Conservation (phyloP, 2,113 vertebrate genomes). For the Colossoma macropomum region DNA sequence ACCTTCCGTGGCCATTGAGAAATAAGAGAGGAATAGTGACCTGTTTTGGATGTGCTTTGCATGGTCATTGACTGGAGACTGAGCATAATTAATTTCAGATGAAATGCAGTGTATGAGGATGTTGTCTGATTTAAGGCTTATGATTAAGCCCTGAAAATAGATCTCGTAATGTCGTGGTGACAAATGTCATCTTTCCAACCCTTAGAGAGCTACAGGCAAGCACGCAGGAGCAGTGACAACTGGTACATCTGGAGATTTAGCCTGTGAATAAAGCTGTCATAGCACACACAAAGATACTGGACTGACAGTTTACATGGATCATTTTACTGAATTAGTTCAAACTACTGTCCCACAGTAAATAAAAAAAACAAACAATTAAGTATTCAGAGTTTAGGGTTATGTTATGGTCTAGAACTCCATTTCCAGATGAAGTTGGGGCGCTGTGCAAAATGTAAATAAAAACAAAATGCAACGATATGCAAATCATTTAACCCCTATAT, state of each 20-base stretch:
- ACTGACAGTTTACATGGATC: no score
- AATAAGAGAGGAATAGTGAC: neutral
- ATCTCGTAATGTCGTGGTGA: conserved; percentile 20
- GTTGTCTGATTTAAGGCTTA: conserved; percentile 15
- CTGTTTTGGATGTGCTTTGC: conserved; percentile 27
- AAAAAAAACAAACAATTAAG: no score
- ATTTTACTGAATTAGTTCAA: no score
- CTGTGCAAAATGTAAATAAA: no score
- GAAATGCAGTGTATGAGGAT: neutral
- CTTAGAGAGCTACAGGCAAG: neutral
- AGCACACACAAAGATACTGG: neutral
- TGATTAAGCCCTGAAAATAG: conserved; percentile 25
- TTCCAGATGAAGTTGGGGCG: no score
- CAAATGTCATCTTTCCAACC: conserved; percentile 43
- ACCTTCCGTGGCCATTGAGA: neutral
- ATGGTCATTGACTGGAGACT: neutral
- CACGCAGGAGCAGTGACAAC: conserved; percentile 11
- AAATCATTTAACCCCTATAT: no score
- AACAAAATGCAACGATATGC: no score
- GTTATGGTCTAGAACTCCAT: no score
- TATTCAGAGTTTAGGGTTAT: no score
- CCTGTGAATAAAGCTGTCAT: neutral
- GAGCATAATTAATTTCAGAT: conserved; percentile 30
- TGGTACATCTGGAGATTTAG: conserved; percentile 8
- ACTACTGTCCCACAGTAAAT: no score